Evolutionary conservation across 35 echinoderm and acorn worm genomes (phyloP).

Genomic region (Apostichopus californicus): DNA sequence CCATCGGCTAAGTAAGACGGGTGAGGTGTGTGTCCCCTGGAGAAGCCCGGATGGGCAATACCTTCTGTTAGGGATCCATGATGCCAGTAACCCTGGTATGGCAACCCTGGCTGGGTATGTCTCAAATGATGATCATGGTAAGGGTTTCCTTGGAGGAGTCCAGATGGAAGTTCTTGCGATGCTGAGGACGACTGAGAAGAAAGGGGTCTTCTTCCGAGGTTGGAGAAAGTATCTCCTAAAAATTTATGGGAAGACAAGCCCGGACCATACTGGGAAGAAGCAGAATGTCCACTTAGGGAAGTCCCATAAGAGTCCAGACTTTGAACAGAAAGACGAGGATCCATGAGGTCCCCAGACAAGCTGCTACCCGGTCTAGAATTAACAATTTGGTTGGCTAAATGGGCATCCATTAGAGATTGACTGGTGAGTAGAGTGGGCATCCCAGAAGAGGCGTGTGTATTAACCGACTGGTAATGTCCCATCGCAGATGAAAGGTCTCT

Average conservation of each 20-base stretch:
- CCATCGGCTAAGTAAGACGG: neutral
- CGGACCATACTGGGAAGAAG: neutral
- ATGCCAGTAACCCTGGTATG: slow-evolving; percentile 9
- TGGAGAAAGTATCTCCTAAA: slow-evolving; percentile 16
- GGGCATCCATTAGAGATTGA: slow-evolving; percentile 62
- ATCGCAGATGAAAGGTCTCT: neutral
- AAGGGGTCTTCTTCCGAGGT: slow-evolving; percentile 7
- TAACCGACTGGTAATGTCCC: neutral
- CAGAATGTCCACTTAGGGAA: neutral
- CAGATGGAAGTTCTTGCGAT: neutral
- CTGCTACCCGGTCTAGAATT: slow-evolving; percentile 35
- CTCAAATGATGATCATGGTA: neutral
- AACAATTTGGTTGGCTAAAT: neutral
- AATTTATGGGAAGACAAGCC: slow-evolving; percentile 20
- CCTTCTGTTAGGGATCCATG: neutral
- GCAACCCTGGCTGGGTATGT: slow-evolving; percentile 7
- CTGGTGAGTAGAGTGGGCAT: slow-evolving; percentile 77
- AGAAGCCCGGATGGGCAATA: neutral
- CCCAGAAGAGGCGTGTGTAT: neutral
- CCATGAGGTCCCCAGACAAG: neutral
- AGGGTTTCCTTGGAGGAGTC: neutral
- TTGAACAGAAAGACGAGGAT: slow-evolving; percentile 18
- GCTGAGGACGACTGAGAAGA: neutral
- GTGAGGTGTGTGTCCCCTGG: neutral
- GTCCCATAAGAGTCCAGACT: neutral